Conservation (phyloP, 2,888 invertebrate genomes). For the Trypoxylon attenuatum region DNA sequence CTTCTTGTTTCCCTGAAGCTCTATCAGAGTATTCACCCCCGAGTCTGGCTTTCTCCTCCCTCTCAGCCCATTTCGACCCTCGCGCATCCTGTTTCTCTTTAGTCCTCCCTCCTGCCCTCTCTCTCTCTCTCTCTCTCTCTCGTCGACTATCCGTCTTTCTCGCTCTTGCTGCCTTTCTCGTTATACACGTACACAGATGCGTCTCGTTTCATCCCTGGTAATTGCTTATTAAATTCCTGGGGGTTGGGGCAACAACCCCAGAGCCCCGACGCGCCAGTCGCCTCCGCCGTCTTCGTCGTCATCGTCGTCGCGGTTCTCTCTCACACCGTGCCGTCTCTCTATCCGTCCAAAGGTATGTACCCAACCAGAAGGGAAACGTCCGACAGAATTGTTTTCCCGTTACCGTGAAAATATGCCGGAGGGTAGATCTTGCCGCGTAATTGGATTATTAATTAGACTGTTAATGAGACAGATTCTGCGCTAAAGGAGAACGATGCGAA, state of each 20-base stretch:
- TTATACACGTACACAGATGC: constrained; percentile 67
- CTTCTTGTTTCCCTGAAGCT: constrained; percentile 24
- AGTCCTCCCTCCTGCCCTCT: constrained; percentile 1
- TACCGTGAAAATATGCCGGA: constrained; percentile 67
- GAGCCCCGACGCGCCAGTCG: constrained; percentile 1
- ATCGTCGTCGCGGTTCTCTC: too few species aligned
- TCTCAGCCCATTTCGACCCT: not conserved
- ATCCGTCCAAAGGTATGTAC: constrained; percentile 48
- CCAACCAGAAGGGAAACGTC: constrained; percentile 48
- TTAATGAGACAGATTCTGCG: constrained; percentile 71
- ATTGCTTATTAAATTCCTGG: constrained; percentile 71
- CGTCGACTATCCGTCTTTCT: constrained; percentile 1
- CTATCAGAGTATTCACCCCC: constrained; percentile 27
- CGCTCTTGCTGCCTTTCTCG: constrained; percentile 38
- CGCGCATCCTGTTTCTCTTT: constrained; percentile 18
- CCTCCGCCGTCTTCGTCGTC: not conserved
- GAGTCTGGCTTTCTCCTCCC: not conserved
- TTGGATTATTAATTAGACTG: constrained; percentile 74
- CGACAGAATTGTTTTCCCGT: constrained; percentile 69
- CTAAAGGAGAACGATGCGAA: constrained; percentile 42
- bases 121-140: constrained; percentile 20
- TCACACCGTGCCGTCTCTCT: constrained; percentile 42
- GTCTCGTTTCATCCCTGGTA: constrained; percentile 69
- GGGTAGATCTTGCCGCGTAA: constrained; percentile 67
- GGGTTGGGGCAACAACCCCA: constrained; percentile 48